Evolutionary conservation across 1,140 invertebrate species (phyloP), one percentile per base, ranked within the genome.

Genomic region (Aphelenchoides avenae): DNA sequence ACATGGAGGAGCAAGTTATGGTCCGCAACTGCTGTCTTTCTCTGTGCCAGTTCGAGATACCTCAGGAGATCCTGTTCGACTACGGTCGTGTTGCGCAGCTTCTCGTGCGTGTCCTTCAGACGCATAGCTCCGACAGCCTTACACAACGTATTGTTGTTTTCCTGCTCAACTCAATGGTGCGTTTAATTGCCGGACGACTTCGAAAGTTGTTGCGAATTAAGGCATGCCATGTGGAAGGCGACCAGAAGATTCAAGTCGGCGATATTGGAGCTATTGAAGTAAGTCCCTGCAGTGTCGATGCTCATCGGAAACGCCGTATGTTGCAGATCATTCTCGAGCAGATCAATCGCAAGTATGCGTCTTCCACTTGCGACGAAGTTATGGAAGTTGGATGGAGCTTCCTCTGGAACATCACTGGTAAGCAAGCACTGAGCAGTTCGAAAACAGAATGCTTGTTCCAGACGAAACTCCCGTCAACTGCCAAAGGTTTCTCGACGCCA

Each of bases 371-470:
- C 78, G 92, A 96, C 78, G 91, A 95, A 78, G 88, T 95, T 1
- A 84, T 97, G 79, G 91, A 96, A 81, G 89, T 93, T 13, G 89
- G 91, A 5, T 97, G 93, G 93, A 94, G 90, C 55, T 91, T 89
- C 2, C 87, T 97, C 87, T 83, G 82, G 82, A 96, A 97, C 80
- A 89, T 95, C 41, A 97, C 92, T 63, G 81, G 81, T 82, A 59
- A 47, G 52, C 46, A n/a, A n/a, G n/a, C n/a, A n/a, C n/a, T n/a
- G n/a, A n/a, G n/a, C n/a, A n/a, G n/a, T n/a, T n/a, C n/a, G n/a
- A n/a, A n/a, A n/a, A 18, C 26, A 13, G 6, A 54, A 63, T 40
- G 11, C 7, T 22, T 43, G 27, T 61, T 63, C 60, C n/a, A 66
- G 71, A 74, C 18, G 72, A 75, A 39, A 75, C 73, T 3, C 74